phyloP scores from a whole-genome alignment of 2,797 vertebrate species.

The Bradypodion pumilum region DNA sequence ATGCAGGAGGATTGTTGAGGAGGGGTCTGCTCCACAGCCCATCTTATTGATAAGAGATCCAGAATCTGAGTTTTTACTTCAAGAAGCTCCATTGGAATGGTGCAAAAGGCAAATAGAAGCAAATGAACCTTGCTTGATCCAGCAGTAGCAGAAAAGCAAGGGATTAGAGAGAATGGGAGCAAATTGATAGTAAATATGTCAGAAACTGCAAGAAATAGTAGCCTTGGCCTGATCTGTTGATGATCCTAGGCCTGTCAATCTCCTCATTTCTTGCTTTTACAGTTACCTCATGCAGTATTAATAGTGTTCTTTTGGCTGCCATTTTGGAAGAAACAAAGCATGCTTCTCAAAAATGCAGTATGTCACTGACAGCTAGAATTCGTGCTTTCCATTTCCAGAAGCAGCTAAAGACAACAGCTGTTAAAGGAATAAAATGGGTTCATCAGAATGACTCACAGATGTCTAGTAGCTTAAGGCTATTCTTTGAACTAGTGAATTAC shows the following conservation, averaged over 20 bases:
- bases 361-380: slow-evolving; percentile 41
- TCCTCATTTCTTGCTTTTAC: not conserved
- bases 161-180: not conserved
- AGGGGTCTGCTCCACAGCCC: not conserved
- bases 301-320: accelerated
- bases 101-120: not conserved
- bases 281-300: not conserved
- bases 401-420: slow-evolving; percentile 44
- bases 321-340: slow-evolving; percentile 3
- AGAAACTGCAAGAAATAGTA: not conserved
- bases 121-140: not conserved
- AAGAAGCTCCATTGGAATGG: not conserved
- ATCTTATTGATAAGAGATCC: not conserved
- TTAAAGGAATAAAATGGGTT: not conserved
- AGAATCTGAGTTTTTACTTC: not conserved
- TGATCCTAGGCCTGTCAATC: not conserved
- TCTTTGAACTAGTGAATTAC: not conserved
- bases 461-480: not conserved
- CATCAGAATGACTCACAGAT: not conserved
- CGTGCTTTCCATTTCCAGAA: slow-evolving; percentile 40
- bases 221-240: not conserved
- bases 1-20: too few species aligned
- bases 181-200: not conserved
- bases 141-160: not conserved
- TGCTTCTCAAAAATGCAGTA: not conserved